Conservation (phyloP, 2,113 vertebrate genomes). For the Rhynchopsitta pachyrhyncha region DNA sequence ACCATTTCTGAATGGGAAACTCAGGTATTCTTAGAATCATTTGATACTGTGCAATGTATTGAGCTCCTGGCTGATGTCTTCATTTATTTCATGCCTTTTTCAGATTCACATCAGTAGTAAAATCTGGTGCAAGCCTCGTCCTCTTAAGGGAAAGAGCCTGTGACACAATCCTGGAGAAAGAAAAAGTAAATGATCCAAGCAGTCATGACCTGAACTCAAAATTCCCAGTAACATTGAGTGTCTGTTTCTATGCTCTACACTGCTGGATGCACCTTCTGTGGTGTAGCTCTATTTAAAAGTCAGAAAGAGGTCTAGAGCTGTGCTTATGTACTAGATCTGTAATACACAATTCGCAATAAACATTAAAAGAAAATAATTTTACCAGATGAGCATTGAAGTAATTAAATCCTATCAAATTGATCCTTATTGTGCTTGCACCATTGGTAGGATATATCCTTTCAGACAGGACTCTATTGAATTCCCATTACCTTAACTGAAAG, state of each 20-base stretch:
- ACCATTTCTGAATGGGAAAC: slow-evolving; percentile 5
- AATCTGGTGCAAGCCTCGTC: not conserved
- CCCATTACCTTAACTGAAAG: slow-evolving; percentile 16
- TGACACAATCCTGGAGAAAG: not conserved
- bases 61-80: slow-evolving; percentile 2
- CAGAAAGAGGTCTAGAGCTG: not conserved
- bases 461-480: not conserved
- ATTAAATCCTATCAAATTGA: not conserved
- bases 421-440: not conserved
- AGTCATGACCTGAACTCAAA: not conserved
- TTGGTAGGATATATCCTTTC: not conserved
- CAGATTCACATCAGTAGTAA: not conserved
- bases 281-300: not conserved
- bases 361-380: not conserved
- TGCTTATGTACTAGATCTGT: not conserved
- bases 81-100: slow-evolving; percentile 6
- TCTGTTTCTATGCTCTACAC: not conserved
- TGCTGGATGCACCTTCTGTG: not conserved
- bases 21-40: not conserved
- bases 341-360: not conserved
- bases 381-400: not conserved
- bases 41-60: not conserved
- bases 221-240: accelerated
- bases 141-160: not conserved
- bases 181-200: not conserved